Conservation (phyloP, 2,113 vertebrate genomes). For the Oophaga pumilio region DNA sequence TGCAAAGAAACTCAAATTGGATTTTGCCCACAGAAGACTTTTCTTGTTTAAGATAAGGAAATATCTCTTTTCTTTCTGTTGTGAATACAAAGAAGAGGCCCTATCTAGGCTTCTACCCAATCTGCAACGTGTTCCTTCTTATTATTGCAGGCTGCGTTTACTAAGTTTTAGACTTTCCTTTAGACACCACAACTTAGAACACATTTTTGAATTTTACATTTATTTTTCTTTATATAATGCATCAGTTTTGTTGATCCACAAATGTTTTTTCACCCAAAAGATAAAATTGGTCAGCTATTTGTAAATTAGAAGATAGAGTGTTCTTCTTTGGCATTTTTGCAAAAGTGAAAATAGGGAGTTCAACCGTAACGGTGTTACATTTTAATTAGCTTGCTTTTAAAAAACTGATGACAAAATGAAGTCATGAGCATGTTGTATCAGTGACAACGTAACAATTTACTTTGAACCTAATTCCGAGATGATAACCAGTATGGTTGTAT, state of each 20-base stretch:
- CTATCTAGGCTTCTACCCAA: neutral
- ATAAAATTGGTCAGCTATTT: neutral
- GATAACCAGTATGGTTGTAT: neutral
- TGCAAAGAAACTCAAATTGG: constrained; percentile 53
- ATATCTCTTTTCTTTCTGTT: constrained; percentile 41
- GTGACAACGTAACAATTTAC: neutral
- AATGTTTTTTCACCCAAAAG: neutral
- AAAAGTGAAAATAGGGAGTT: neutral
- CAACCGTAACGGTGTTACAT: neutral
- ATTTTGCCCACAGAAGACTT: constrained; percentile 44
- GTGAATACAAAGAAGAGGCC: constrained; percentile 12
- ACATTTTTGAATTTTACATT: neutral
- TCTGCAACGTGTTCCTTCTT: neutral
- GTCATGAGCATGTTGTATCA: neutral
- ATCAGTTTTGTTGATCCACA: neutral
- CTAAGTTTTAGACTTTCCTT: constrained; percentile 15
- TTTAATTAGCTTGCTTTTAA: neutral
- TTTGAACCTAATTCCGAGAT: neutral
- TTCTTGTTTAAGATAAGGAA: constrained; percentile 49
- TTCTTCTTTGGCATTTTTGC: neutral
- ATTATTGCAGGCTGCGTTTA: neutral
- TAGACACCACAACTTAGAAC: neutral
- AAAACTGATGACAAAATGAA: neutral
- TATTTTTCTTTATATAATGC: neutral
- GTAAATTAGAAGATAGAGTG: neutral